Evolutionary conservation across 2,113 vertebrate species (phyloP).

Genomic region (Hemichromis elongatus): DNA sequence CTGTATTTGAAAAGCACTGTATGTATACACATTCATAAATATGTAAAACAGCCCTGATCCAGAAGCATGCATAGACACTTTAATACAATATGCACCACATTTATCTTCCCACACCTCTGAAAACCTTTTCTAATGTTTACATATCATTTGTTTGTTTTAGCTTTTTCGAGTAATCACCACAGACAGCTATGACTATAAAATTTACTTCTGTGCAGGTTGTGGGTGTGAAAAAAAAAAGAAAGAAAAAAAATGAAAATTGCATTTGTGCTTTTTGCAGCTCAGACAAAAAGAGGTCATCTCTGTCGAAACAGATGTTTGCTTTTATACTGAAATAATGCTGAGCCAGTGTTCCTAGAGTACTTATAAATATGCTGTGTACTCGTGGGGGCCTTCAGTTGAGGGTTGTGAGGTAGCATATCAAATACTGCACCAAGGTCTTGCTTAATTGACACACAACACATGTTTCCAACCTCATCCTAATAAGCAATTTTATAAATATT

Average conservation of each 20-base stretch:
- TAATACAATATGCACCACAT: background rate
- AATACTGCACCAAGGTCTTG: background rate
- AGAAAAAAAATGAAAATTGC: background rate
- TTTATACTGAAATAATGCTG: constrained; percentile 7
- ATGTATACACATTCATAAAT: background rate
- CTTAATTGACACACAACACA: background rate
- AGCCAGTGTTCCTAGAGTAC: constrained; percentile 6
- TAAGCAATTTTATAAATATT: background rate
- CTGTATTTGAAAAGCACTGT: background rate
- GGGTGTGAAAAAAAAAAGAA: background rate
- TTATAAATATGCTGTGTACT: background rate
- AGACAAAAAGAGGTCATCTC: constrained; percentile 14
- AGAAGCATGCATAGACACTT: background rate
- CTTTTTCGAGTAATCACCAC: background rate
- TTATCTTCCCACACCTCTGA: background rate
- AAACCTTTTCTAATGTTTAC: background rate
- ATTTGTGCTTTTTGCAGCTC: constrained; percentile 15
- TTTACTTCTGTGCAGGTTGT: background rate
- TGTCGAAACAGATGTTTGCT: constrained; percentile 28
- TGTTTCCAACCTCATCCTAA: background rate
- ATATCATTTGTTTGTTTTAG: background rate
- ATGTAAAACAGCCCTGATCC: background rate
- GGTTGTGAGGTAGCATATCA: background rate
- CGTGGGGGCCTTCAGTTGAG: background rate
- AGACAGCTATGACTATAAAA: background rate